Conservation (phyloP, 2,113 vertebrate genomes). For the Pelecanoides urinatrix region DNA sequence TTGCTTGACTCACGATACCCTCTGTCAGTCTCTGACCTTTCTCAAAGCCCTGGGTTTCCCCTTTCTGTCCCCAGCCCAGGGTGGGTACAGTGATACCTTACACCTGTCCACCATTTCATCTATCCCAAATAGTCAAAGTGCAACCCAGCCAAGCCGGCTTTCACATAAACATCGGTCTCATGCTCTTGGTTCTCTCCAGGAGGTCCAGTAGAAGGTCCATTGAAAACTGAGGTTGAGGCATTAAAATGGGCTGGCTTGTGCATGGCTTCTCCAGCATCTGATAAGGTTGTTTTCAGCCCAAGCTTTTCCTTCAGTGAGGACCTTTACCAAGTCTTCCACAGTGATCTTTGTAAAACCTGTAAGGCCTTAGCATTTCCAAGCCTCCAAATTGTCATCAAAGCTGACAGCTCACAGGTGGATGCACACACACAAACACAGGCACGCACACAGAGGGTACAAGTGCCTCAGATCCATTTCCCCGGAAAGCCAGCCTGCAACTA, state of each 20-base stretch:
- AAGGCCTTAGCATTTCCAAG: not conserved
- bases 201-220: accelerated
- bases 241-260: not conserved
- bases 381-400: not conserved
- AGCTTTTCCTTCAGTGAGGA: not conserved
- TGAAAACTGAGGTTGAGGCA: not conserved
- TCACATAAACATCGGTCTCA: not conserved
- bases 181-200: accelerated
- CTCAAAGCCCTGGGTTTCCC: not conserved
- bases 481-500: not conserved
- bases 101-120: not conserved
- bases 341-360: not conserved
- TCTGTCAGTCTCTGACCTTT: not conserved
- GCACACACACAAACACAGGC: accelerated
- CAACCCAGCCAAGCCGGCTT: not conserved
- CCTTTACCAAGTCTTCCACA: not conserved
- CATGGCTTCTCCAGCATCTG: not conserved
- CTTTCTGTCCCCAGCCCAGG: not conserved
- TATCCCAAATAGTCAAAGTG: not conserved
- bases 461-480: not conserved
- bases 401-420: not conserved
- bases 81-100: not conserved
- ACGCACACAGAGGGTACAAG: accelerated
- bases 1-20: not conserved
- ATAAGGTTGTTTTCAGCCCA: not conserved